Conservation (phyloP, 1,140 invertebrate genomes). For the Megalonaias nervosa region DNA sequence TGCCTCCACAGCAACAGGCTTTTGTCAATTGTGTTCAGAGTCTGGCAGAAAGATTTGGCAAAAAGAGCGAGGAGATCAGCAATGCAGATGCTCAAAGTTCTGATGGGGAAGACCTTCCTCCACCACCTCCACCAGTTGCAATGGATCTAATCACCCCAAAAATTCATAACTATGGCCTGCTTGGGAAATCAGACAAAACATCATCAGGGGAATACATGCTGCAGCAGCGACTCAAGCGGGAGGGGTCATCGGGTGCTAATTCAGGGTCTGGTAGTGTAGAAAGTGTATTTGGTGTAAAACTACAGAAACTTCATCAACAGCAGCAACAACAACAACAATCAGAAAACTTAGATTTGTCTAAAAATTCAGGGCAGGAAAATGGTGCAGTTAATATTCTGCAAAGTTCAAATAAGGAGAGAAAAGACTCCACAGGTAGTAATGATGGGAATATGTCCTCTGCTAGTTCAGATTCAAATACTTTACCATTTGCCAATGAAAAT, state of each 20-base stretch:
- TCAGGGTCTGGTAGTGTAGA: slow-evolving; percentile 23
- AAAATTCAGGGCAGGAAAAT: slow-evolving; percentile 6
- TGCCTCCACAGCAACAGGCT: slow-evolving; percentile 59
- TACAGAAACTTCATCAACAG: slow-evolving; percentile 31
- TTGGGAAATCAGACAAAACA: slow-evolving; percentile 45
- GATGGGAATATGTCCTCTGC: slow-evolving; percentile 78
- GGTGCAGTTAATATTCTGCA: neutral
- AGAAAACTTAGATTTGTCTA: slow-evolving; percentile 6
- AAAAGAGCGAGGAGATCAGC: slow-evolving; percentile 53
- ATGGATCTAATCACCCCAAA: slow-evolving; percentile 68
- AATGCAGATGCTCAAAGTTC: slow-evolving; percentile 51
- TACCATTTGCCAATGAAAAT: slow-evolving; percentile 99
- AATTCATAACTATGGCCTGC: slow-evolving; percentile 66
- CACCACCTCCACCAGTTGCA: slow-evolving; percentile 71
- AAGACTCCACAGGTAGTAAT: slow-evolving; percentile 52
- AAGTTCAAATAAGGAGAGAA: slow-evolving; percentile 30
- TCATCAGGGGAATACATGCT: slow-evolving; percentile 32
- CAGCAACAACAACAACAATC: slow-evolving; percentile 23
- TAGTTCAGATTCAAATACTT: slow-evolving; percentile 90
- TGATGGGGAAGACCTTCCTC: slow-evolving; percentile 71
- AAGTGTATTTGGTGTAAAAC: slow-evolving; percentile 44
- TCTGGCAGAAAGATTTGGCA: slow-evolving; percentile 70
- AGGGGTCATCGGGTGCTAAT: slow-evolving; percentile 38
- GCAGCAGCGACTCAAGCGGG: slow-evolving; percentile 38
- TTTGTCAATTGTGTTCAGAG: slow-evolving; percentile 73